Conservation (phyloP, 2,797 vertebrate species). For the Trichosurus vulpecula region DNA sequence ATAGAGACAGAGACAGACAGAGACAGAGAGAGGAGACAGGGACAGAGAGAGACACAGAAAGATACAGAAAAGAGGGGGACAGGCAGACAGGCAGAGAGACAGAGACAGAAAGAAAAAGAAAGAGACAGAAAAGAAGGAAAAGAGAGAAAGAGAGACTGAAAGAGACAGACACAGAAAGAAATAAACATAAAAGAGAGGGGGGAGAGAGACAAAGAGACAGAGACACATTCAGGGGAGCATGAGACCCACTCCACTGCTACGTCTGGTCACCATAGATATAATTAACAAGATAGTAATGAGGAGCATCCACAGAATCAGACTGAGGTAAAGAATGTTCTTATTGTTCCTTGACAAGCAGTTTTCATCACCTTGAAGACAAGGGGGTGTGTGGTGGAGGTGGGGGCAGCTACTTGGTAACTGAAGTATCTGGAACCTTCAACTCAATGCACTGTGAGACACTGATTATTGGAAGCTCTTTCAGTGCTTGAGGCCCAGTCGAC, state of each 20-base stretch:
- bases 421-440: neutral
- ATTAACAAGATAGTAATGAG: neutral
- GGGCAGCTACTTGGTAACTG: neutral
- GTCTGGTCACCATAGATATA: neutral
- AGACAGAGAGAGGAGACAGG: too few relatives aligned
- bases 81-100: neutral
- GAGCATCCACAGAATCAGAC: neutral
- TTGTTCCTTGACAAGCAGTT: neutral
- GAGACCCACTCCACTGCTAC: neutral
- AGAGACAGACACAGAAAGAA: rapidly evolving
- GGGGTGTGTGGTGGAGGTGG: neutral
- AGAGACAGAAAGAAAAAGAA: neutral
- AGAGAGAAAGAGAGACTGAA: neutral
- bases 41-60: neutral
- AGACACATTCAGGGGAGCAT: neutral
- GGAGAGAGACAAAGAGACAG: rapidly evolving
- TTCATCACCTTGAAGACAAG: neutral
- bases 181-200: neutral
- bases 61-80: too few relatives aligned
- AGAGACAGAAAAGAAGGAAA: neutral
- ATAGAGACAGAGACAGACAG: rapidly evolving
- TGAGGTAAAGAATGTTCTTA: rapidly evolving
- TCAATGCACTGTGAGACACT: neutral
- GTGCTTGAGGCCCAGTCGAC: neutral
- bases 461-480: neutral